These are phyloP conservation scores for Pluvianellus socialis DNA, from an alignment of 2,113 vertebrate genomes.

Conservation along the genomic window DNA sequence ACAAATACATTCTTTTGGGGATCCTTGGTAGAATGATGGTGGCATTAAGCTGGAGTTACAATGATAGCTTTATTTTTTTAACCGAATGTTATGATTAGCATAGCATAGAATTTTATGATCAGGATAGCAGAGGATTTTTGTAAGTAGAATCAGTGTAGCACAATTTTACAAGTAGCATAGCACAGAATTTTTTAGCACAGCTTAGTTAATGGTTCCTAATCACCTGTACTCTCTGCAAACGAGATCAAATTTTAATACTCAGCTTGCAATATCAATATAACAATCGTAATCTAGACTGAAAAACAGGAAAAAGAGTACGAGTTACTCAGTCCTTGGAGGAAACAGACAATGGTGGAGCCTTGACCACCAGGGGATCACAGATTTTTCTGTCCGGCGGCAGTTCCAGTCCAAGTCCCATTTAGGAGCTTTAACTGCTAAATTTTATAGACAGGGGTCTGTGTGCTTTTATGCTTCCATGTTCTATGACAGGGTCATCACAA, in stretches of 20 bases:
- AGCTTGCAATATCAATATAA: neutral
- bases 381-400: neutral
- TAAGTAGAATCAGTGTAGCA: neutral
- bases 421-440: neutral
- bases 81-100: too few relatives aligned
- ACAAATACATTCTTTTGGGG: neutral
- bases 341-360: neutral
- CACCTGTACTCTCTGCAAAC: too few relatives aligned
- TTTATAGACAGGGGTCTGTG: too few relatives aligned
- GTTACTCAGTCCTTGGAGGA: neutral
- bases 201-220: neutral
- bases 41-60: neutral
- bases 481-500: neutral
- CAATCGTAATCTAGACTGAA: neutral
- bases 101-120: neutral
- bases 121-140: neutral
- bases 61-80: neutral
- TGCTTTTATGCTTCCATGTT: neutral
- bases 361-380: neutral
- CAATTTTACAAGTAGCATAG: neutral
- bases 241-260: neutral
- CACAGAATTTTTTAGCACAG: neutral
- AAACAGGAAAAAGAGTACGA: neutral
- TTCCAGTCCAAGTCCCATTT: neutral
- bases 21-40: neutral